A percentile compares a stretch with the other conserved stretches of the same genome.
These are phyloP conservation scores for Meloidogyne floridensis DNA, from an alignment of 1,140 invertebrate species.

Conservation along the genomic window DNA sequence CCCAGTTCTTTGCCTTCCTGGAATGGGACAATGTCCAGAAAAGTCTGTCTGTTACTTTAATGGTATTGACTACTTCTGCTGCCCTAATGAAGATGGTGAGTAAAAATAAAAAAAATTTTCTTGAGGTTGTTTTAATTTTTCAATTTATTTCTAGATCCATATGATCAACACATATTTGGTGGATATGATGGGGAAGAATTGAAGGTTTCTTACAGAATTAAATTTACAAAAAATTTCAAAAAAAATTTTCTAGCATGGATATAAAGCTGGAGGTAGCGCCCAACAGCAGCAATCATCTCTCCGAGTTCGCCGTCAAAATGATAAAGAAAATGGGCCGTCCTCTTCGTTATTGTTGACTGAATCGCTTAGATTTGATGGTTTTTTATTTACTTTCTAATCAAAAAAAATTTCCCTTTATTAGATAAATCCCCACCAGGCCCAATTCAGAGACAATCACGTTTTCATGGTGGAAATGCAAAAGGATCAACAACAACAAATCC, in stretches of 20 bases:
- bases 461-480: constrained; percentile 5
- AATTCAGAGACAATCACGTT: neutral
- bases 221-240: neutral
- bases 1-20: constrained; percentile 64
- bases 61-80: constrained; percentile 64
- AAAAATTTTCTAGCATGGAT: constrained; percentile 59
- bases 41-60: constrained; percentile 65
- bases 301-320: constrained; percentile 23
- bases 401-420: neutral
- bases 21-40: constrained; percentile 63
- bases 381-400: constrained; percentile 14
- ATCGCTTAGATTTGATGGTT: constrained; percentile 60
- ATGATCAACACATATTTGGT: constrained; percentile 64
- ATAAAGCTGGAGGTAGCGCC: constrained; percentile 42
- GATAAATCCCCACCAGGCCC: constrained; percentile 29
- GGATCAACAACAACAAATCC: constrained; percentile 39
- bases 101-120: neutral
- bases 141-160: constrained; percentile 50
- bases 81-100: constrained; percentile 56
- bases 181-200: constrained; percentile 63
- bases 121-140: neutral
- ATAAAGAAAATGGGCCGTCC: constrained; percentile 33
- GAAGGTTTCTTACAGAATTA: constrained; percentile 30
- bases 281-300: constrained; percentile 37
- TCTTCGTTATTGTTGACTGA: constrained; percentile 39